phyloP scores from a whole-genome alignment of 2,113 vertebrate species.

The Lepus americanus region DNA sequence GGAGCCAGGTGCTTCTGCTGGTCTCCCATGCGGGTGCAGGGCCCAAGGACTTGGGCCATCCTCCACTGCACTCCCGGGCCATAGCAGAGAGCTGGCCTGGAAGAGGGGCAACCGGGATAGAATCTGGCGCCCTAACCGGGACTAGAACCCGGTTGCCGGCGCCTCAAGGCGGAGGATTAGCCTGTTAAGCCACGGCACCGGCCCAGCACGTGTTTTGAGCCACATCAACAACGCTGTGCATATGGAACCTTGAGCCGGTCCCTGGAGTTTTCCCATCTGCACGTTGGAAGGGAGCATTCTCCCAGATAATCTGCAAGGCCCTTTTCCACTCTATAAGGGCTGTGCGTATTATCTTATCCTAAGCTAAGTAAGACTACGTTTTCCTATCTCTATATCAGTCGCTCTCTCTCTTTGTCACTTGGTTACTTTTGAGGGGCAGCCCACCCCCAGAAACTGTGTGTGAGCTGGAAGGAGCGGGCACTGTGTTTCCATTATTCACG shows the following conservation, averaged over 20 bases:
- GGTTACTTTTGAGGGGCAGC: conserved; percentile 49
- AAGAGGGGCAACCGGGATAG: too few relatives aligned
- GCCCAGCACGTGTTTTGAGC: neutral
- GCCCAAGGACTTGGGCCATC: too few relatives aligned
- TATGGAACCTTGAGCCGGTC: rapidly evolving
- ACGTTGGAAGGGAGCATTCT: neutral
- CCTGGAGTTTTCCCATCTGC: neutral
- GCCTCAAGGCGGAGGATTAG: too few relatives aligned
- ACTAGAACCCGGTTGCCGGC: too few relatives aligned
- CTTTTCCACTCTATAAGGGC: neutral
- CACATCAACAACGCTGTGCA: neutral
- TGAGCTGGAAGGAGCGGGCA: conserved; percentile 15
- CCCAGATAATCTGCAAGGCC: neutral
- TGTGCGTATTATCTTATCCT: neutral
- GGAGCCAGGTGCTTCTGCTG: too few relatives aligned
- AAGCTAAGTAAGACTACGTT: neutral
- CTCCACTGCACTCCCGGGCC: too few relatives aligned
- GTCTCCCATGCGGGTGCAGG: too few relatives aligned
- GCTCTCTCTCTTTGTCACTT: neutral
- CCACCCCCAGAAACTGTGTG: conserved; percentile 38
- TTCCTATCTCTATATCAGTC: neutral
- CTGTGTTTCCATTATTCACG: conserved; percentile 19
- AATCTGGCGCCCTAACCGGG: too few relatives aligned
- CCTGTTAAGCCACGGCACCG: too few relatives aligned
- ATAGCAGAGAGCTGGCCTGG: too few relatives aligned